Conservation (phyloP, 2,797 vertebrate species). For the Ibycter americanus region DNA sequence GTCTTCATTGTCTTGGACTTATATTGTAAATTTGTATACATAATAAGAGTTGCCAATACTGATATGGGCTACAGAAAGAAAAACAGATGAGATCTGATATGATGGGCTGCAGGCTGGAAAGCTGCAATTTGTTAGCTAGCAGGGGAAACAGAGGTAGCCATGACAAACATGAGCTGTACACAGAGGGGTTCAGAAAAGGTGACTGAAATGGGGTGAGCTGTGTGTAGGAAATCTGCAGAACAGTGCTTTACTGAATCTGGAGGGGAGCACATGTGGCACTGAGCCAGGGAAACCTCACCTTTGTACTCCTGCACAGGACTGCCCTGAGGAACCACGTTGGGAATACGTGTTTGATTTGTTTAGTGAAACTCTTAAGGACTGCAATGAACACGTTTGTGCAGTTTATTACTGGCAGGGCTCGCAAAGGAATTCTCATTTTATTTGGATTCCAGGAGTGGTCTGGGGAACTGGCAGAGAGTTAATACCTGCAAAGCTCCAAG, state of each 20-base stretch:
- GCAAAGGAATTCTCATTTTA: slow-evolving; percentile 37
- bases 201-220: neutral
- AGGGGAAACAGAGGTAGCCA: neutral
- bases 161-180: neutral
- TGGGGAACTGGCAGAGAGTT: neutral
- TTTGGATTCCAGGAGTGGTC: slow-evolving; percentile 61
- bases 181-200: neutral
- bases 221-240: neutral
- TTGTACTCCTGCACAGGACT: slow-evolving; percentile 1
- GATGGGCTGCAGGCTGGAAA: neutral
- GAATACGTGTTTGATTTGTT: neutral
- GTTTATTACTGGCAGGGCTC: slow-evolving; percentile 23
- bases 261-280: neutral
- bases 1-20: neutral
- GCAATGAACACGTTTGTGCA: neutral
- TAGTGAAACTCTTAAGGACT: neutral
- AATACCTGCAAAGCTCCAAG: slow-evolving; percentile 3
- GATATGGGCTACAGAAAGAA: neutral
- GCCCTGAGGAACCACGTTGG: neutral
- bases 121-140: neutral
- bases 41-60: neutral
- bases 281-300: slow-evolving; percentile 11
- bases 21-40: neutral
- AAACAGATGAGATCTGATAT: neutral
- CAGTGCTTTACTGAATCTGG: neutral